Evolutionary conservation across 2,888 invertebrate species (phyloP), one percentile per base, ranked within the genome.

Genomic region (Sphecodes monilicornis): DNA sequence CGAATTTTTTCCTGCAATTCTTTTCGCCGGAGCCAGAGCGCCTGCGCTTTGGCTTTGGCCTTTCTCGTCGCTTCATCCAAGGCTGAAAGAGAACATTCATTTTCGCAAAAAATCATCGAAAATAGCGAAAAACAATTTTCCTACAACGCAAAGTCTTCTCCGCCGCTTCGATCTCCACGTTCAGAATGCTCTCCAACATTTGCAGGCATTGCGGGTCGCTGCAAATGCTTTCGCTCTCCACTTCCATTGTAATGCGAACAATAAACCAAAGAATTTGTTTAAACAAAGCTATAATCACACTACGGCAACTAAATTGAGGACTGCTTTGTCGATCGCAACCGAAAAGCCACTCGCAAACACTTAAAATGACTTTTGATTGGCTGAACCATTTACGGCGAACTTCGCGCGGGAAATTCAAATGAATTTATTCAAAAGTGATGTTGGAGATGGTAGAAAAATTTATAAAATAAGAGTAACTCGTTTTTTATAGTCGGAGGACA

Each of bases 191-290:
- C 32, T 86, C 82, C 29, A 89, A 18, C 54, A 86, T 74, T 46
- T 76, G 77, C 50, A 77, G 57, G 36, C 86, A 90, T 26, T 90
- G 86, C 0, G 90, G 90, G 13, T 89, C 88, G 10, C 69, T 43
- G 43, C 82, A 76, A 46, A 41, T 66, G 3, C 43, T 39, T 36
- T 60, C 76, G n/a, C 5, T 64, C 22, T 79, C 73, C 75, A 74
- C 54, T 11, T 50, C n/a, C n/a, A n/a, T 74, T 69, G 8, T 18
- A 36, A 3, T 11, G 11, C 36, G 22, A 39, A 36, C 10, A 22
- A n/a, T 66, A 29, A 0, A 1, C 43, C 1, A n/a, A 16, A 13
- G 0, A 26, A 46, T 26, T 60, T 1, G n/a, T 29, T 16, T 32
- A 41, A 74, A 50, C 8, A 5, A 10, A 2, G 36, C 29, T 32